These are phyloP conservation scores for Oceanites oceanicus DNA, from an alignment of 2,113 vertebrate genomes.

Conservation along the genomic window DNA sequence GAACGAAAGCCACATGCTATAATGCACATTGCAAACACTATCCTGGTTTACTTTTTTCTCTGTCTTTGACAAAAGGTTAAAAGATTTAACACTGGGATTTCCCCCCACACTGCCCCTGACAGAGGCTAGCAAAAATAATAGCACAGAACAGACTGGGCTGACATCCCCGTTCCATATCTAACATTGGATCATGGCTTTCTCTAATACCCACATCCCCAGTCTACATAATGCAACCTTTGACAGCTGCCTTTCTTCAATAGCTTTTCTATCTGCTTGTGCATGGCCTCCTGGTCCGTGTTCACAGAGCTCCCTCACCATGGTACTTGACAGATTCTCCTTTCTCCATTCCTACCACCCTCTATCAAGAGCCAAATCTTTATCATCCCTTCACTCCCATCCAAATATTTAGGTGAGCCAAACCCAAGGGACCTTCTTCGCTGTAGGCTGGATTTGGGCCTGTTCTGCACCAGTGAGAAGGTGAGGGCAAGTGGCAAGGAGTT, in stretches of 20 bases:
- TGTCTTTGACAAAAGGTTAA: background rate
- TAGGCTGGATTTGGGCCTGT: background rate
- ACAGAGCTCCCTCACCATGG: background rate
- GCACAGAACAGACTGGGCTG: background rate
- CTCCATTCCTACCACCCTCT: fast-evolving
- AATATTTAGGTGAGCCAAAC: background rate
- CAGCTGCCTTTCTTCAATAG: background rate
- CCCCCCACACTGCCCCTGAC: background rate
- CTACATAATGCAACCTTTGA: background rate
- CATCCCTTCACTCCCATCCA: background rate
- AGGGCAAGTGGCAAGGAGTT: background rate
- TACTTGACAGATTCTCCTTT: background rate
- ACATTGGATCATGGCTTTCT: background rate
- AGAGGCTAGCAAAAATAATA: background rate
- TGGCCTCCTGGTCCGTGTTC: background rate
- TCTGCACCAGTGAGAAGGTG: background rate
- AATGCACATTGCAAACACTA: background rate
- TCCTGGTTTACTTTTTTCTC: background rate
- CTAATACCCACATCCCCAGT: background rate
- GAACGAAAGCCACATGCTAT: background rate
- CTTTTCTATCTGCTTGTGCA: background rate
- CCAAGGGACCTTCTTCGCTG: background rate
- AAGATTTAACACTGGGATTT: background rate
- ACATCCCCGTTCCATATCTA: background rate
- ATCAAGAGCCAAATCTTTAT: background rate